These are phyloP conservation scores for Caenorhabditis virilis DNA, from an alignment of 2,888 invertebrate genomes.

Conservation along the genomic window DNA sequence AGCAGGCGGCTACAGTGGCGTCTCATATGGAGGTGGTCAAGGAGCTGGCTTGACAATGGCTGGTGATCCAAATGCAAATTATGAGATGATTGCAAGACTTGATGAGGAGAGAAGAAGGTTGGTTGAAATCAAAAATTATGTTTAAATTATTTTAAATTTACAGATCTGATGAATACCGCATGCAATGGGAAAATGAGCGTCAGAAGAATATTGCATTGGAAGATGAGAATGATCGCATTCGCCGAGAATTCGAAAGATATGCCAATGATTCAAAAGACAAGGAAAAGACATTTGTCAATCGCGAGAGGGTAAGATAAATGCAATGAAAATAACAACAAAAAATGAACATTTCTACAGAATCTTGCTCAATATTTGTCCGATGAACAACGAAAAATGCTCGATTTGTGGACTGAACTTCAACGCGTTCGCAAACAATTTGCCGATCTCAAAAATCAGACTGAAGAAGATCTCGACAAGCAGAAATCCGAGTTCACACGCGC, in stretches of 20 bases:
- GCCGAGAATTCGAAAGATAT: conserved; percentile 62
- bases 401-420: conserved; percentile 67
- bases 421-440: conserved; percentile 65
- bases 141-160: conserved; percentile 5
- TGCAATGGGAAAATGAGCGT: conserved; percentile 64
- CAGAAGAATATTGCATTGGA: conserved; percentile 58
- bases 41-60: conserved; percentile 24
- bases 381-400: conserved; percentile 68
- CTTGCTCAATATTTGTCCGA: conserved; percentile 65
- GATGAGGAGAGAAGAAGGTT: conserved; percentile 66
- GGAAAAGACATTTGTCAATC: conserved; percentile 57
- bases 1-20: conserved; percentile 20
- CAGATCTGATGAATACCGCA: conserved; percentile 63
- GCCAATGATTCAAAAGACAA: conserved; percentile 60
- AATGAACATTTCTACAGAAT: conserved; percentile 49
- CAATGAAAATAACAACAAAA: background rate
- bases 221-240: conserved; percentile 61
- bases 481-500: conserved; percentile 59
- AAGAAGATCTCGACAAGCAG: conserved; percentile 57
- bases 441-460: conserved; percentile 55
- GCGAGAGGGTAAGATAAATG: conserved; percentile 43
- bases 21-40: conserved; percentile 12
- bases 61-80: conserved; percentile 65
- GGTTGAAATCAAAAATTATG: conserved; percentile 5
- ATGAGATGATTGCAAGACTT: conserved; percentile 59